Evolutionary conservation across 2,888 invertebrate species (phyloP), one percentile per base, ranked within the genome.

Genomic region (Elgonia sp.): DNA sequence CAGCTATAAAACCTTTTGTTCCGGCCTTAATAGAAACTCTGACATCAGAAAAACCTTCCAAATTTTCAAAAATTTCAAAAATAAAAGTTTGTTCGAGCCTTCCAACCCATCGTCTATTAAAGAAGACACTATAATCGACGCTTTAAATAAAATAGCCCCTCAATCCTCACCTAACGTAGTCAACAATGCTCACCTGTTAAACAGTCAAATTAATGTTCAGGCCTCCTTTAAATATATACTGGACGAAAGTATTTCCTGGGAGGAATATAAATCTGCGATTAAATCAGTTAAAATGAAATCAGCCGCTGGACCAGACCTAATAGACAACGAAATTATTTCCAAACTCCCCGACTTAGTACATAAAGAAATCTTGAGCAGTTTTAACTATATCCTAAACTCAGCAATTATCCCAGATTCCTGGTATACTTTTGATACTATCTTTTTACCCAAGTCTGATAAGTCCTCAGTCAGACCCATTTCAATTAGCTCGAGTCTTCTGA

Each of bases 41-140:
- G 18, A 69, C 40, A 70, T 81, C 1, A 50, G 12, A 8, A 10
- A 29, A 18, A 60, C 21, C n/a, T 83, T 67, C 29, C 76, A 57
- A 40, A 76, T n/a, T 0, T 46, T 83, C 16, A 83, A 75, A 20
- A 75, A 69, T 37, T 83, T 83, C 20, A 83, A 76, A 37, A 75
- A 69, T 20, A 63, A 14, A 46, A 14, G 1, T 46, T 12, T 14
- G 2, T 14, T 12, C 2, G 46, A 46, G 2, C 10, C 10, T 7
- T 12, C 10, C 10, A 46, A 12, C 14, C 10, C 10, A 10, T 7
- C 2, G 10, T 12, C 46, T 14, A 46, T 46, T 16, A 55, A n/a
- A 16, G n/a, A 55, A n/a, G 55, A 55, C 8, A 12, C 12, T 16
- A n/a, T 55, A 9, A 12, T 55, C 1, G n/a, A 6, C 1, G 65